These are phyloP conservation scores for Drepana falcataria DNA, from an alignment of 2,888 invertebrate species.

Conservation along the genomic window DNA sequence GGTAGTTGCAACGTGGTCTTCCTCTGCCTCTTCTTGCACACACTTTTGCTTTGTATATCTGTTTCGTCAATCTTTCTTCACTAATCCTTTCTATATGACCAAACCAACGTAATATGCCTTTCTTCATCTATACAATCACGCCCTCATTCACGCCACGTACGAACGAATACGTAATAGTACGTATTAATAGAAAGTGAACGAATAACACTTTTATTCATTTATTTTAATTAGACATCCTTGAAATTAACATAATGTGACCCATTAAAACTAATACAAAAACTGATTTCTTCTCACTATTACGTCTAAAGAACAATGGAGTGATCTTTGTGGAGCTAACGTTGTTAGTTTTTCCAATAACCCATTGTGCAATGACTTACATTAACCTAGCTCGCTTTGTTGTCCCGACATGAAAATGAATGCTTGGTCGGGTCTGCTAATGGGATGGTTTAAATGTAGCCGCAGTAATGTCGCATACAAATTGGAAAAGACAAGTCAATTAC, in stretches of 20 bases:
- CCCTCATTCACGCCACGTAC: no score
- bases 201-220: no score
- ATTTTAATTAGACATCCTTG: neutral
- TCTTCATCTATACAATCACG: no score
- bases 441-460: neutral
- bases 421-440: neutral
- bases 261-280: neutral
- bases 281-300: neutral
- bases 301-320: neutral
- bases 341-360: constrained; percentile 1
- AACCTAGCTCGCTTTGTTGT: neutral
- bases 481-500: neutral
- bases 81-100: no score
- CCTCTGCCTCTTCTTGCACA: no score
- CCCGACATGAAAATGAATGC: constrained; percentile 2
- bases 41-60: no score
- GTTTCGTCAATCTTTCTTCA: no score
- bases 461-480: neutral
- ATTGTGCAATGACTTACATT: neutral
- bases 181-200: no score
- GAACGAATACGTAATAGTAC: no score
- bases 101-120: no score
- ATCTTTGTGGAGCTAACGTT: neutral
- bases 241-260: neutral
- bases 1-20: no score